A percentile compares a stretch with the other conserved stretches of the same genome.
These are phyloP conservation scores for Lethrus apterus DNA, from an alignment of 1,140 invertebrate species.

Conservation along the genomic window DNA sequence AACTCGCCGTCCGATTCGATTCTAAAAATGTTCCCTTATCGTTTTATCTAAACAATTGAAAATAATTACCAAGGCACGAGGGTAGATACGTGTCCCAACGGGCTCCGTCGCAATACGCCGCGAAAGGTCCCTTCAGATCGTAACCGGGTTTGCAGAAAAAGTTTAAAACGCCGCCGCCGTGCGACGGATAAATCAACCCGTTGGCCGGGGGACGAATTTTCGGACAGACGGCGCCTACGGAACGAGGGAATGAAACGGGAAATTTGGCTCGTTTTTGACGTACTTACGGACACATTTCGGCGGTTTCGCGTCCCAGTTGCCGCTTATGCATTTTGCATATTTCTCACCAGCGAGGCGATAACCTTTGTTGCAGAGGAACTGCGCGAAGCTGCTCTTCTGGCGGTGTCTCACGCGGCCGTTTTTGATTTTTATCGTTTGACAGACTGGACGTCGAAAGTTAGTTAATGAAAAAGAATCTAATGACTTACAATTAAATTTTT, in stretches of 20 bases:
- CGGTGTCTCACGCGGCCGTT: conserved; percentile 27
- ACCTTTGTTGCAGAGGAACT: conserved; percentile 31
- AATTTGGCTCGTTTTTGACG: background rate
- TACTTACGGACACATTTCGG: conserved; percentile 38
- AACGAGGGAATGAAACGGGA: background rate
- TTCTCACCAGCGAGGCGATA: conserved; percentile 34
- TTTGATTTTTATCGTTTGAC: conserved; percentile 16
- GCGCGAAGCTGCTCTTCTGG: conserved; percentile 25
- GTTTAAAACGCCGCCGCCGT: conserved; percentile 49
- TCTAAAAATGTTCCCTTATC: conserved; percentile 28
- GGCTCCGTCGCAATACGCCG: conserved; percentile 56
- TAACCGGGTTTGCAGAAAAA: conserved; percentile 59
- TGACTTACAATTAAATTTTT: no score
- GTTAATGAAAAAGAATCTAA: background rate
- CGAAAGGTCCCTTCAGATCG: conserved; percentile 45
- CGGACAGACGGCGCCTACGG: conserved; percentile 22
- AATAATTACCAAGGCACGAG: conserved; percentile 50
- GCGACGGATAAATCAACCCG: conserved; percentile 43
- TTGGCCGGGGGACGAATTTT: conserved; percentile 39
- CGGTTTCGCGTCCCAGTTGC: conserved; percentile 27
- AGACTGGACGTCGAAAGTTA: no score
- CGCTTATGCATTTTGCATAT: conserved; percentile 28
- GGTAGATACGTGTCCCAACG: conserved; percentile 55
- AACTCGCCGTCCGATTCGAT: conserved; percentile 34
- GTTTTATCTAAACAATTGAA: background rate